Percentiles rank a stretch among this genome's conserved stretches.
Evolutionary conservation across 2,888 invertebrate genomes (phyloP).

Genomic region (Osmoderma eremita): DNA sequence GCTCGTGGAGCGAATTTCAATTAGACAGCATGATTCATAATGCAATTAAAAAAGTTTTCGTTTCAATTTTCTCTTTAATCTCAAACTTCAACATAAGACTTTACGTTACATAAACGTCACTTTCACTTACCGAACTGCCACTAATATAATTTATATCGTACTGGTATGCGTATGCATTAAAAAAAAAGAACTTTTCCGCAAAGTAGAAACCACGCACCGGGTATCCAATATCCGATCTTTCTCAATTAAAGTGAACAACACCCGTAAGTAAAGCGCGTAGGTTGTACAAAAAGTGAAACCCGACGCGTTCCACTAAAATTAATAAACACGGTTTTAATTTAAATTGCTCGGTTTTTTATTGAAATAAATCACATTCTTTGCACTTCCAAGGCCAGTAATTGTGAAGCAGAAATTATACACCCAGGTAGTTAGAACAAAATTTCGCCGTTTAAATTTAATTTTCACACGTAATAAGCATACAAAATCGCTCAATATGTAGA

Average conservation of each 20-base stretch:
- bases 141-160: slow-evolving; percentile 15
- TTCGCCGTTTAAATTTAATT: too few relatives aligned
- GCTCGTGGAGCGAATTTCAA: not conserved
- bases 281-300: slow-evolving; percentile 16
- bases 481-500: too few relatives aligned
- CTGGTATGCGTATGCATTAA: too few relatives aligned
- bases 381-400: too few relatives aligned
- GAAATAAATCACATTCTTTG: too few relatives aligned
- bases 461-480: too few relatives aligned
- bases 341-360: too few relatives aligned
- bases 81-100: slow-evolving; percentile 10
- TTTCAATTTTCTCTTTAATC: slow-evolving; percentile 29
- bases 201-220: not conserved
- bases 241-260: not conserved
- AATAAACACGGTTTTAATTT: too few relatives aligned
- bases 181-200: not conserved
- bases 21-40: not conserved
- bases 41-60: slow-evolving; percentile 5
- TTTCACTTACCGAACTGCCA: slow-evolving; percentile 3
- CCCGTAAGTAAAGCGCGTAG: not conserved
- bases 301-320: not conserved
- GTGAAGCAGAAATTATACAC: too few relatives aligned
- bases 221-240: slow-evolving; percentile 17
- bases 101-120: slow-evolving; percentile 12
- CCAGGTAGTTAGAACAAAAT: too few relatives aligned